phyloP scores from a whole-genome alignment of 2,888 invertebrate species.

The Phyllotreta striolata region DNA sequence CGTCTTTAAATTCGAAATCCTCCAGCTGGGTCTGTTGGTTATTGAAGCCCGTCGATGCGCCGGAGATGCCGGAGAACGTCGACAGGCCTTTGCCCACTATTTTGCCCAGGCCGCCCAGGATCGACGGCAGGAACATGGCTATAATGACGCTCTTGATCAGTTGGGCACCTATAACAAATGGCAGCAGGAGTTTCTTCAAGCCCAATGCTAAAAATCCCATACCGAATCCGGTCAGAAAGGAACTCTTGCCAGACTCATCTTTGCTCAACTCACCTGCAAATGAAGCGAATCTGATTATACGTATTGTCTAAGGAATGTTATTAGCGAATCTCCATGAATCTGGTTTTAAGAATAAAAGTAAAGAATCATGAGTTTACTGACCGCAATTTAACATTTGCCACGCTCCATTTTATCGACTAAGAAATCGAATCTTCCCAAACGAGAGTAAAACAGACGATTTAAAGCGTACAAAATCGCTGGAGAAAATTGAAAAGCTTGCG shows the following conservation, averaged over 20 bases:
- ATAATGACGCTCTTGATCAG: conserved; percentile 82
- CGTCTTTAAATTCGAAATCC: conserved; percentile 80
- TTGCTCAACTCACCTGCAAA: conserved; percentile 26
- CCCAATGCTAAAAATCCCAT: conserved; percentile 78
- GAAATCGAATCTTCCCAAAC: too few relatives aligned
- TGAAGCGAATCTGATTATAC: not conserved
- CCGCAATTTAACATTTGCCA: too few relatives aligned
- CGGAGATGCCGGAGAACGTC: conserved; percentile 68
- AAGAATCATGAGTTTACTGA: too few relatives aligned
- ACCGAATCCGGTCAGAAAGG: conserved; percentile 71
- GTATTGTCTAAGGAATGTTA: too few relatives aligned
- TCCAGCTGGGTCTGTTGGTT: conserved; percentile 63
- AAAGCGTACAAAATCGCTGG: not conserved
- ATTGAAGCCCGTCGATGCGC: conserved; percentile 57
- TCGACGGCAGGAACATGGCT: conserved; percentile 84
- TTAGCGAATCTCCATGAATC: too few relatives aligned
- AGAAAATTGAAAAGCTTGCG: conserved; percentile 8
- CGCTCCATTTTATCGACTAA: too few relatives aligned
- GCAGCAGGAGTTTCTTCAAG: conserved; percentile 83
- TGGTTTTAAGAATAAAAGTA: too few relatives aligned
- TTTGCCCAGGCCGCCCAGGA: conserved; percentile 83
- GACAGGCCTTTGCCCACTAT: conserved; percentile 80
- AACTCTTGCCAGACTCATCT: conserved; percentile 63
- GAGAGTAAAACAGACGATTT: too few relatives aligned
- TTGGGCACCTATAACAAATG: conserved; percentile 82